Percentiles rank a stretch among this genome's conserved stretches.
phyloP scores from a whole-genome alignment of 2,113 vertebrate genomes.

The Crotalus viridis region DNA sequence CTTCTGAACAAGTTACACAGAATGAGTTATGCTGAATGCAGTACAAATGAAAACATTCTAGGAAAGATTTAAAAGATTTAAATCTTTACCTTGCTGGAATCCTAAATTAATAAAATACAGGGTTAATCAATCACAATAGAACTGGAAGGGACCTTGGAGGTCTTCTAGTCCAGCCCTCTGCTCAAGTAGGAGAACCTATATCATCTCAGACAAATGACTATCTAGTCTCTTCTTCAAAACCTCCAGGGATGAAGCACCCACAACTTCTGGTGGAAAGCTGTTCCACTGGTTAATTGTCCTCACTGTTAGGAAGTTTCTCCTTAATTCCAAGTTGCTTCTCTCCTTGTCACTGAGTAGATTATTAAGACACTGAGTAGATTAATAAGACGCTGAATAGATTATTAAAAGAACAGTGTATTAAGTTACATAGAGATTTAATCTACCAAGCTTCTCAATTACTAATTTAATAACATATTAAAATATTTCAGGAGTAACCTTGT shows the following conservation, averaged over 20 bases:
- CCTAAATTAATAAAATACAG: background rate
- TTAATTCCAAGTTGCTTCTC: too few relatives aligned
- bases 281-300: too few relatives aligned
- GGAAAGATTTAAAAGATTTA: background rate
- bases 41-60: background rate
- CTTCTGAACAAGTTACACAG: background rate
- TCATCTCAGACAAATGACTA: too few relatives aligned
- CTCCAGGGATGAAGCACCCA: too few relatives aligned
- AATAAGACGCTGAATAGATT: background rate
- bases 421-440: background rate
- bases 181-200: too few relatives aligned
- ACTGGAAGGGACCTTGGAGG: too few relatives aligned
- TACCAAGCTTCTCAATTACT: background rate
- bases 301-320: too few relatives aligned
- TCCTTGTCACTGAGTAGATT: too few relatives aligned
- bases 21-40: background rate
- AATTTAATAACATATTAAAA: background rate
- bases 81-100: background rate
- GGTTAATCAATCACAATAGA: background rate
- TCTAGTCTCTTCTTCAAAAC: too few relatives aligned
- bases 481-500: background rate
- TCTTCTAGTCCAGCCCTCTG: too few relatives aligned
- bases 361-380: too few relatives aligned
- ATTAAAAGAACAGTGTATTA: background rate
- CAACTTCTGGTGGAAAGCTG: too few relatives aligned